phyloP scores from a whole-genome alignment of 2,113 vertebrate genomes.

The Pampusana beccarii region DNA sequence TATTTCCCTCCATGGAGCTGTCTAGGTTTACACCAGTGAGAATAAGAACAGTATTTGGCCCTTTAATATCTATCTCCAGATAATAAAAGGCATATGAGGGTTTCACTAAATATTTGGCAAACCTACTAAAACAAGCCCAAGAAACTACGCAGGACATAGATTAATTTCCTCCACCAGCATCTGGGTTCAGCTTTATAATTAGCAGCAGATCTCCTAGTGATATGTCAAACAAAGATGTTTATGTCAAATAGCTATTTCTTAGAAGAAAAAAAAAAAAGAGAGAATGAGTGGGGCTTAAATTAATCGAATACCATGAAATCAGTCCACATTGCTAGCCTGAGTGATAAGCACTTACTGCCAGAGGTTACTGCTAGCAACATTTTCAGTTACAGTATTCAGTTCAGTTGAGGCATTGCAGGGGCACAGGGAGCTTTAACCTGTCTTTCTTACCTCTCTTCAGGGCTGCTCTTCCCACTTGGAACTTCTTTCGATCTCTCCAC shows the following conservation, averaged over 20 bases:
- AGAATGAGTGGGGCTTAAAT: not conserved
- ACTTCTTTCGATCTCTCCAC: constrained; percentile 17
- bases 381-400: not conserved
- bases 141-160: constrained; percentile 62
- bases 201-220: constrained; percentile 64
- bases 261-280: not conserved
- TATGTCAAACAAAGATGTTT: constrained; percentile 67
- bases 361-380: not conserved
- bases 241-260: constrained; percentile 63
- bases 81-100: constrained; percentile 66
- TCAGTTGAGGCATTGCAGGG: not conserved
- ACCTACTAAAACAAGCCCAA: constrained; percentile 61
- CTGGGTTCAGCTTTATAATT: constrained; percentile 71
- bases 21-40: constrained; percentile 48
- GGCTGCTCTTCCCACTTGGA: not conserved
- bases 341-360: constrained; percentile 24
- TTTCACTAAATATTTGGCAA: constrained; percentile 70
- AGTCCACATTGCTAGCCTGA: not conserved
- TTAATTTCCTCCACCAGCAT: constrained; percentile 68
- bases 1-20: constrained; percentile 22
- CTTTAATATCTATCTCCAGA: constrained; percentile 54
- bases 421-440: not conserved
- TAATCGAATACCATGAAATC: constrained; percentile 33
- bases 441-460: not conserved
- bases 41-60: constrained; percentile 51